These are phyloP conservation scores for Trichonephila inaurata DNA, from an alignment of 1,140 invertebrate genomes.

Conservation along the genomic window DNA sequence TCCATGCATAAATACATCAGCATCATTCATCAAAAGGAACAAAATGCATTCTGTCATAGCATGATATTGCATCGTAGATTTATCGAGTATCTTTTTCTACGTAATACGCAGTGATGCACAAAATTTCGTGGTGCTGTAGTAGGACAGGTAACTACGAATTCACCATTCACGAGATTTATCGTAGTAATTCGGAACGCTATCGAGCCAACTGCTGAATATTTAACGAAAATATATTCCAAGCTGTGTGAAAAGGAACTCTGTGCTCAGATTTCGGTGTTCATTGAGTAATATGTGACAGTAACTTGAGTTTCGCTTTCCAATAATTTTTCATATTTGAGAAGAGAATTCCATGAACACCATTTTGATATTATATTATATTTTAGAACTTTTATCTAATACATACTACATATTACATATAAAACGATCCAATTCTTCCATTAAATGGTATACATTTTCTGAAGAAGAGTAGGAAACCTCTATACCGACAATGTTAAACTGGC, in stretches of 20 bases:
- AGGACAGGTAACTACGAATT: conserved; percentile 31
- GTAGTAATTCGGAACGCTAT: conserved; percentile 27
- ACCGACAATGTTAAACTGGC: too few relatives aligned
- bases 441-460: too few relatives aligned
- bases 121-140: conserved; percentile 26
- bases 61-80: background rate
- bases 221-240: conserved; percentile 31
- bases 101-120: conserved; percentile 44
- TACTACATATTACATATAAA: too few relatives aligned
- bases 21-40: background rate
- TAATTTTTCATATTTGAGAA: too few relatives aligned
- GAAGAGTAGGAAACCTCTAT: too few relatives aligned
- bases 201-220: conserved; percentile 44
- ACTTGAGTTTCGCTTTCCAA: background rate
- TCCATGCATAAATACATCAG: background rate
- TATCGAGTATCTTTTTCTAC: conserved; percentile 30
- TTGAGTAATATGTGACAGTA: background rate
- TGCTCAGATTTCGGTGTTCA: too few relatives aligned
- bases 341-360: too few relatives aligned
- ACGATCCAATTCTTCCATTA: too few relatives aligned
- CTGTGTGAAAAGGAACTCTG: too few relatives aligned
- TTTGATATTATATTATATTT: too few relatives aligned
- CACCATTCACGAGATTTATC: conserved; percentile 43
- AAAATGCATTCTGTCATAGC: background rate
- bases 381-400: too few relatives aligned